Evolutionary conservation across 2,797 vertebrate genomes (phyloP).

Genomic region (Coracias cyanogaster): DNA sequence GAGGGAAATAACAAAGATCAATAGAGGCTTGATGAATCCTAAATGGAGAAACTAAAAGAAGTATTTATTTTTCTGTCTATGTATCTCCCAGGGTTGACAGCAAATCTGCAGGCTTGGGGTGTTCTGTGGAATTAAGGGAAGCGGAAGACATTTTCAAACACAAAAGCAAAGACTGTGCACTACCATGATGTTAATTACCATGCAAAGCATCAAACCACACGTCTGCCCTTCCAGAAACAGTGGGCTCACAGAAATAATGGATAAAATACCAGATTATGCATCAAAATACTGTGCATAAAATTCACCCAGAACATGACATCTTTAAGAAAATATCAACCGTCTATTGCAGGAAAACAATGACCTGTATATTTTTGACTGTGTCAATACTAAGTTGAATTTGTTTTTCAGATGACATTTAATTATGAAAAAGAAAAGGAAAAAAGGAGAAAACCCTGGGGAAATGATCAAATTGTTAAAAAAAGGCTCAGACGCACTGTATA

Average conservation of each 20-base stretch:
- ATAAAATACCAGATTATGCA: conserved; percentile 5
- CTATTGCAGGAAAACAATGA: conserved; percentile 2
- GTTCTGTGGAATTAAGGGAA: background rate
- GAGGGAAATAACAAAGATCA: conserved; percentile 70
- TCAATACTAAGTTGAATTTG: background rate
- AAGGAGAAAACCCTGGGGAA: background rate
- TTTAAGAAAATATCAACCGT: background rate
- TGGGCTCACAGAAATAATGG: background rate
- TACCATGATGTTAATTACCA: background rate
- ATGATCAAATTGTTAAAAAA: conserved; percentile 18
- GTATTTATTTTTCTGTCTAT: conserved; percentile 70
- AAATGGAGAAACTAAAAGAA: conserved; percentile 72
- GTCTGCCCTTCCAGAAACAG: background rate
- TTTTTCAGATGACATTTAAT: conserved; percentile 20
- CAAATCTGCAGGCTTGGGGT: background rate
- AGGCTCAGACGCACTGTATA: background rate
- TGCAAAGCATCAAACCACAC: background rate
- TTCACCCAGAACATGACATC: background rate
- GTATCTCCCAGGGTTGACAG: conserved; percentile 42
- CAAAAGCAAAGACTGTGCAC: background rate
- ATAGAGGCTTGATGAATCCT: conserved; percentile 55
- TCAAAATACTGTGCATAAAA: background rate
- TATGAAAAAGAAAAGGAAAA: background rate
- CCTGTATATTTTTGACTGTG: background rate
- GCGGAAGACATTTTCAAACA: background rate